Conservation (phyloP, 2,888 invertebrate genomes). For the Sthenelais limicola region DNA sequence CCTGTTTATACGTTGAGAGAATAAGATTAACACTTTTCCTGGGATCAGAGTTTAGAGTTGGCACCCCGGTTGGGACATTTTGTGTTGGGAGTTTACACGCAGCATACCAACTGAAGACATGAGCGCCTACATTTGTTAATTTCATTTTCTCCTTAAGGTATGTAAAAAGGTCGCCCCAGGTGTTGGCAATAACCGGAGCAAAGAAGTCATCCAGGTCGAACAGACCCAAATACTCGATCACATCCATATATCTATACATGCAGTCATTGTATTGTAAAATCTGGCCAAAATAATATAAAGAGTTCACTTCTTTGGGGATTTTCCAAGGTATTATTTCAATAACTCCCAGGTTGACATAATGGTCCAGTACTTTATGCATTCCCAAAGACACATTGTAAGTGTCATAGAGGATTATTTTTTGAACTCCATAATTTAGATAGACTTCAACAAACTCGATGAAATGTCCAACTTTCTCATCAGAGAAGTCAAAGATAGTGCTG, state of each 20-base stretch:
- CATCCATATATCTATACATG: slow-evolving; percentile 11
- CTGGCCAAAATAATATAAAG: slow-evolving; percentile 7
- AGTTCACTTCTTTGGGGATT: not conserved
- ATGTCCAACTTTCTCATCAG: not conserved
- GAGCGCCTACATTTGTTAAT: too few species aligned
- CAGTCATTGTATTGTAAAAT: slow-evolving; percentile 15
- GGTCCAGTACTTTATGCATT: not conserved
- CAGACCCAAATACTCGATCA: not conserved
- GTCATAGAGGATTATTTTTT: not conserved
- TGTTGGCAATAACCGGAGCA: too few species aligned
- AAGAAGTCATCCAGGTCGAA: slow-evolving; percentile 21
- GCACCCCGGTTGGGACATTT: too few species aligned
- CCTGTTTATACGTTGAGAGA: too few species aligned
- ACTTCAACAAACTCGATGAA: slow-evolving; percentile 3
- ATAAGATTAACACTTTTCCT: too few species aligned
- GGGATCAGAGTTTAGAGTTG: too few species aligned
- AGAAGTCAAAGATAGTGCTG: slow-evolving; percentile 23
- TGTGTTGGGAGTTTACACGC: too few species aligned
- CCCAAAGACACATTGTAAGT: slow-evolving; percentile 6
- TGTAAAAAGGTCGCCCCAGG: too few species aligned
- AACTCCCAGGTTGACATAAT: not conserved
- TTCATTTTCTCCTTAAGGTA: too few species aligned
- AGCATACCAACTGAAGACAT: too few species aligned
- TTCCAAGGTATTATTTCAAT: slow-evolving; percentile 4
- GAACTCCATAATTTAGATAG: not conserved